These are phyloP conservation scores for Bos indicus DNA, from an alignment of 2,113 vertebrate species.

Conservation along the genomic window DNA sequence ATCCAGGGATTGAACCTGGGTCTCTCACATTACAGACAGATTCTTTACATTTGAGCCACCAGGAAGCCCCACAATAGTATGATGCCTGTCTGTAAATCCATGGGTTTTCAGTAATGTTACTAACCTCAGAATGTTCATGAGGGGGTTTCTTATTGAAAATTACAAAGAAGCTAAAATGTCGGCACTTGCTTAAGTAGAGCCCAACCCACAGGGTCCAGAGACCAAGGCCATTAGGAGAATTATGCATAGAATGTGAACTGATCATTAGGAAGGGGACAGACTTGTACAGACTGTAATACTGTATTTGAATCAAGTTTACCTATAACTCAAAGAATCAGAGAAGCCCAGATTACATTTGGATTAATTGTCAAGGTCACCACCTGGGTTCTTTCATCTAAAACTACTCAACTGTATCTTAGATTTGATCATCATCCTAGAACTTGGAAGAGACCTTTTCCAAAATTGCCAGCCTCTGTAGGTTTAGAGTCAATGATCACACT, in stretches of 20 bases:
- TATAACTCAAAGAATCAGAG: not conserved
- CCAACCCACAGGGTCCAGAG: not conserved
- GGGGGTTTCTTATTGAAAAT: not conserved
- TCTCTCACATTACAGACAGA: not conserved
- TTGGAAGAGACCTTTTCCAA: not conserved
- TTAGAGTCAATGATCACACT: not conserved
- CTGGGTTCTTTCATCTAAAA: not conserved
- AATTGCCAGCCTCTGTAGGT: not conserved
- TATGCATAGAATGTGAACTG: not conserved
- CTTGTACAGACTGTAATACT: not conserved
- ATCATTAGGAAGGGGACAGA: not conserved
- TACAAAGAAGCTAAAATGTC: not conserved
- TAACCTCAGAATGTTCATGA: not conserved
- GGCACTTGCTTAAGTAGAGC: not conserved
- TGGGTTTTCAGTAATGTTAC: not conserved
- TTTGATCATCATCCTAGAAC: not conserved
- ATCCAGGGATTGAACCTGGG: not conserved
- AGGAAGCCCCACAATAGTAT: not conserved
- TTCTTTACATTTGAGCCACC: not conserved
- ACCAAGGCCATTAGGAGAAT: not conserved
- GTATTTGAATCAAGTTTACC: not conserved
- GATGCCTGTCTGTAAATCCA: not conserved
- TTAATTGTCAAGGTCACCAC: not conserved
- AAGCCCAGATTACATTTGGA: not conserved
- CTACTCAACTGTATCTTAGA: not conserved